Evolutionary conservation across 1,140 invertebrate species (phyloP).

Genomic region (Ridgeia piscesae): DNA sequence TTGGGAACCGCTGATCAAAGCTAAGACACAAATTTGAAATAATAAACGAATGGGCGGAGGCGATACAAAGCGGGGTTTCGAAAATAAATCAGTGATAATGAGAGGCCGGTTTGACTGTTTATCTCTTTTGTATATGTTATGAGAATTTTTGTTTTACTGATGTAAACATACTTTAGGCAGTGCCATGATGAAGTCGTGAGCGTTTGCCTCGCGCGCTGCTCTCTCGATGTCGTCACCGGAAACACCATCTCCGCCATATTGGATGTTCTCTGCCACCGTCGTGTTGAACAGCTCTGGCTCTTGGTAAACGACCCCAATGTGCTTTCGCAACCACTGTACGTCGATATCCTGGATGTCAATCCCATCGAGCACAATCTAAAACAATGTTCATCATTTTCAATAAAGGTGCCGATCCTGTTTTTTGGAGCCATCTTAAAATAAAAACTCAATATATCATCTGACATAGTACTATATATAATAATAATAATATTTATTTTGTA

Average conservation of each 20-base stretch:
- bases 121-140: background rate
- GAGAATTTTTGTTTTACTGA: background rate
- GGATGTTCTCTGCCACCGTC: conserved; percentile 68
- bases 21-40: too few relatives aligned
- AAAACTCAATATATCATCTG: too few relatives aligned
- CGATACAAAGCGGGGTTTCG: too few relatives aligned
- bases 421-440: background rate
- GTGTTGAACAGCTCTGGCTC: conserved; percentile 68
- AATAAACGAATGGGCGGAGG: too few relatives aligned
- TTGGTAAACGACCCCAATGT: conserved; percentile 67
- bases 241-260: conserved; percentile 44
- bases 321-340: conserved; percentile 77
- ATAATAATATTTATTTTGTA: too few relatives aligned
- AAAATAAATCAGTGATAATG: too few relatives aligned
- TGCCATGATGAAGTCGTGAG: conserved; percentile 81
- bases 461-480: too few relatives aligned
- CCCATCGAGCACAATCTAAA: conserved; percentile 60
- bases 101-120: background rate
- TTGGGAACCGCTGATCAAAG: too few relatives aligned
- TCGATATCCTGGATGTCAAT: conserved; percentile 59
- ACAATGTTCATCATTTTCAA: background rate
- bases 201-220: conserved; percentile 70
- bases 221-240: conserved; percentile 57
- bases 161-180: conserved; percentile 68
- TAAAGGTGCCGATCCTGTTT: background rate